A percentile compares a stretch with the other conserved stretches of the same genome.
These are phyloP conservation scores for Myiothlypis chrysogaster DNA, from an alignment of 2,797 vertebrate genomes.

Conservation along the genomic window DNA sequence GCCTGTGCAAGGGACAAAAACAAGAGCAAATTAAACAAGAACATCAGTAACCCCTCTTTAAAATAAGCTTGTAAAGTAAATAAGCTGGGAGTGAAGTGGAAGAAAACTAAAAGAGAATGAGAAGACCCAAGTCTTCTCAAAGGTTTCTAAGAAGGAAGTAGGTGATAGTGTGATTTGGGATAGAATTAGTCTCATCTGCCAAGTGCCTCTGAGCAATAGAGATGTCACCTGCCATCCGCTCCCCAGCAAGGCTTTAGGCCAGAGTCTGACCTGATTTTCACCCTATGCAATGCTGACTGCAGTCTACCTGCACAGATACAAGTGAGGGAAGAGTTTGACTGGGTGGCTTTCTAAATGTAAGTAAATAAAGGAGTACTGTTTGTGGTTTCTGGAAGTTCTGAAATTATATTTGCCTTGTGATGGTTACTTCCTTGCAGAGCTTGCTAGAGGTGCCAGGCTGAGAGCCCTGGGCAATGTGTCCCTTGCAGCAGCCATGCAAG, in stretches of 20 bases:
- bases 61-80: neutral
- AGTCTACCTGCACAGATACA: neutral
- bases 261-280: conserved; percentile 28
- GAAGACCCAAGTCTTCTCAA: neutral
- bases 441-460: neutral
- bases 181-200: neutral
- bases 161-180: neutral
- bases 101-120: neutral
- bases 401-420: neutral
- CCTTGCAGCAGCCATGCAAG: neutral
- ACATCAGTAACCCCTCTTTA: conserved; percentile 39
- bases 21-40: conserved; percentile 61
- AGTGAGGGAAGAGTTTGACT: neutral
- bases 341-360: neutral
- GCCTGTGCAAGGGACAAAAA: conserved; percentile 59
- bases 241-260: conserved; percentile 1
- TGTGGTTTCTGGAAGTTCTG: neutral
- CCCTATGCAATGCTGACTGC: neutral
- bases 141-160: neutral
- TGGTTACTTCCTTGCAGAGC: neutral
- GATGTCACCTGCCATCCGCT: neutral
- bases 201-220: neutral
- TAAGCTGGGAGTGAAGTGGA: neutral
- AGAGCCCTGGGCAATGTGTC: neutral
- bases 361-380: neutral